Evolutionary conservation across 2,113 vertebrate species (phyloP), one percentile per base, ranked within the genome.

Genomic region (Hemibates koningsi): DNA sequence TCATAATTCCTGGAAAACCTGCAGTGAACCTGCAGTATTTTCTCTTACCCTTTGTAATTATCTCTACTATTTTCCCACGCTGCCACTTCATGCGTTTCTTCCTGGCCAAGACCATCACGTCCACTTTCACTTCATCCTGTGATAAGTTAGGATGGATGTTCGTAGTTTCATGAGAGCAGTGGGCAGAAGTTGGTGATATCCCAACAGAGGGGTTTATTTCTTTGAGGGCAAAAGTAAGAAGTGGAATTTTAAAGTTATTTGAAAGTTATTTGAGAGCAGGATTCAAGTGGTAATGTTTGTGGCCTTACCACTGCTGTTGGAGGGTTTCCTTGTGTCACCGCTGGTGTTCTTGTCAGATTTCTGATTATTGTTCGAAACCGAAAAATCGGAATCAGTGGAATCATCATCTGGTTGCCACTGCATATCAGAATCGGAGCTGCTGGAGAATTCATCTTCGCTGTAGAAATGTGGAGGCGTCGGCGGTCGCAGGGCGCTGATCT

Each of bases 61-160:
- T 97, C 5, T 97, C 98, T 8, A 97, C 96, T 19, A 99, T 94
- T 2, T 96, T 97, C 12, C 98, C 98, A 13, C 96, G 97, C 91
- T 98, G 97, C 98, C 98, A 99, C 0, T 96, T 97, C 89, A 97
- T 97, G 13, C 96, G 96, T 84, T 96, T 96, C 90, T 97, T 97
- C 88, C 97, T 98, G 81, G 98, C 98, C 82, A 99, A 92, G 84
- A 99, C 97, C 7, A 92, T 95, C 97, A 97, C 97, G 83, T 95
- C 96, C 21, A 98, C 96, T 0, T 92, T 92, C 32, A 99, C 92
- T 53, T 97, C 97, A 0, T 96, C 96, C 1, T 98, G 97, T 1
- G 95, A 96, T 92, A 96, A 96, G 59, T 97, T 84, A 2, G 87
- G 63, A 34, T 50, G 32, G 4, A 56, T 13, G n/a, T 82, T 87